Percentiles rank a stretch among this genome's conserved stretches.
Conservation (phyloP, 1,140 invertebrate species). For the Oncopeltus fasciatus region DNA sequence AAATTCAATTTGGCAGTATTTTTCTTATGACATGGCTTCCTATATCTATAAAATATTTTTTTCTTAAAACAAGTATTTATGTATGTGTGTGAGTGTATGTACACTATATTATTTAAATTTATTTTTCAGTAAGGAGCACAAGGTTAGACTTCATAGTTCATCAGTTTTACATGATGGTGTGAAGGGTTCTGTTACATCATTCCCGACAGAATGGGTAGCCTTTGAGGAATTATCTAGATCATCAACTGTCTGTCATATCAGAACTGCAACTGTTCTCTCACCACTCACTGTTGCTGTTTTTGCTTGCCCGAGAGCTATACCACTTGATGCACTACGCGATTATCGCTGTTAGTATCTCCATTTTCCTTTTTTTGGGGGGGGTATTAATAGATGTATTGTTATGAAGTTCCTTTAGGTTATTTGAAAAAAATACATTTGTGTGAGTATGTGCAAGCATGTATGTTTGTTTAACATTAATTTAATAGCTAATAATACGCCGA, state of each 20-base stretch:
- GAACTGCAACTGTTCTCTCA: slow-evolving; percentile 61
- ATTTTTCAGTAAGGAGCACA: slow-evolving; percentile 47
- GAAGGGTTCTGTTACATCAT: slow-evolving; percentile 32
- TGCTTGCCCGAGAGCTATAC: slow-evolving; percentile 52
- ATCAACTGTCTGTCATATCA: slow-evolving; percentile 47
- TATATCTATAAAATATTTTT: not conserved
- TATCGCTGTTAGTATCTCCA: slow-evolving; percentile 34
- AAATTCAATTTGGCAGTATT: too few species aligned
- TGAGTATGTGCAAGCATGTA: too few species aligned
- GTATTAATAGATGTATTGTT: too few species aligned
- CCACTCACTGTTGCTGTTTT: slow-evolving; percentile 66
- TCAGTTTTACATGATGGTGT: slow-evolving; percentile 47
- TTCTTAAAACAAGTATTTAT: too few species aligned
- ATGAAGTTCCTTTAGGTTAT: too few species aligned
- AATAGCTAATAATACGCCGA: too few species aligned
- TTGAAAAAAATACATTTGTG: too few species aligned
- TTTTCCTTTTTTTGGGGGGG: too few species aligned
- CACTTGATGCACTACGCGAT: slow-evolving; percentile 41
- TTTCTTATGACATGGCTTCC: not conserved
- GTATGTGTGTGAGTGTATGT: too few species aligned
- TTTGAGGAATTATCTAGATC: slow-evolving; percentile 66
- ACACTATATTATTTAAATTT: not conserved
- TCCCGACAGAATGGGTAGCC: slow-evolving; percentile 69
- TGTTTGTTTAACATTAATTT: too few species aligned
- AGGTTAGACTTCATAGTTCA: slow-evolving; percentile 56